These are phyloP conservation scores for Porites rus DNA, from an alignment of 92 coral and sea anemone genomes.

Conservation along the genomic window DNA sequence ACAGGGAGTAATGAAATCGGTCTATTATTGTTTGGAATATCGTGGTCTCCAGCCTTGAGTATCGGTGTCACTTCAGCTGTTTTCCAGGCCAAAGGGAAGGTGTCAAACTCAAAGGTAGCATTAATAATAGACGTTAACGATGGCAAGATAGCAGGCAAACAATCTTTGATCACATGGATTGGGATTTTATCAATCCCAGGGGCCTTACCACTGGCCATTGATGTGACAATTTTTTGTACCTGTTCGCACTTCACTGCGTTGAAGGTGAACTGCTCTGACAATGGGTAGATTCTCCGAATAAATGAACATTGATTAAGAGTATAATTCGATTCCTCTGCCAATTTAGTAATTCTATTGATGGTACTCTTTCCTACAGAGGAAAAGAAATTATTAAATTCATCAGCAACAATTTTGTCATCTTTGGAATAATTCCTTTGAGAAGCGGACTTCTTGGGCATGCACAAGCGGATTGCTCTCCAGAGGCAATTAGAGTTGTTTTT, in stretches of 20 bases:
- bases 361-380: constrained; percentile 36
- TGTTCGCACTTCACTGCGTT: too few relatives aligned
- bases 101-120: too few relatives aligned
- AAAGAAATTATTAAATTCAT: not conserved
- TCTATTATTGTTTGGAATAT: too few relatives aligned
- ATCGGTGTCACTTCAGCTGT: too few relatives aligned
- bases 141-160: constrained; percentile 10
- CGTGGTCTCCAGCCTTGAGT: too few relatives aligned
- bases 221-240: too few relatives aligned
- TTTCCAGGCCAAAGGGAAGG: too few relatives aligned
- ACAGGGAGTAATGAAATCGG: too few relatives aligned
- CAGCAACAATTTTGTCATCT: constrained; percentile 48
- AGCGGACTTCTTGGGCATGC: constrained; percentile 59
- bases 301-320: constrained; percentile 1
- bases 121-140: constrained; percentile 7
- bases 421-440: constrained; percentile 37
- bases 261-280: not conserved
- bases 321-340: not conserved
- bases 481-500: too few relatives aligned
- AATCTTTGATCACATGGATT: too few relatives aligned
- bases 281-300: not conserved
- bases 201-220: too few relatives aligned
- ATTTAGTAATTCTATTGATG: not conserved
- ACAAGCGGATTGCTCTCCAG: constrained; percentile 64
- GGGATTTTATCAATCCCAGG: too few relatives aligned